These are phyloP conservation scores for Cephalophus harveyi DNA, from an alignment of 2,113 vertebrate genomes.

Conservation along the genomic window DNA sequence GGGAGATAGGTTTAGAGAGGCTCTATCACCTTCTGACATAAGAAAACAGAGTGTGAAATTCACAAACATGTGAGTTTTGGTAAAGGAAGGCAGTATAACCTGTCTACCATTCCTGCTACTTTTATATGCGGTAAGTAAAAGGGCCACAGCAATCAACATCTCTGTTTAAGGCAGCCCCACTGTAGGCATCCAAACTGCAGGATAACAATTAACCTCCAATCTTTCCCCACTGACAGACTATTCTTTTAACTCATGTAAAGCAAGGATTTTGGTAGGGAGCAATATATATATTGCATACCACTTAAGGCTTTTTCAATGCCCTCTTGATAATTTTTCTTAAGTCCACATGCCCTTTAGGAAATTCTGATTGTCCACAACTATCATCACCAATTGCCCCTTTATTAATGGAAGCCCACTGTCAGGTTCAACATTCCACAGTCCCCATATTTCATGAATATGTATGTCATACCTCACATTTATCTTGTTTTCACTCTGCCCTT, in stretches of 20 bases:
- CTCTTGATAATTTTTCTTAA: constrained; percentile 54
- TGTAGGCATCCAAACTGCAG: background rate
- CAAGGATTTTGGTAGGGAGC: constrained; percentile 32
- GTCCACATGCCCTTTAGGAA: constrained; percentile 55
- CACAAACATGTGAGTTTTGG: background rate
- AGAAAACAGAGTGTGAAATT: background rate
- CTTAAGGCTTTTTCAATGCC: constrained; percentile 52
- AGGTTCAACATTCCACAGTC: constrained; percentile 62
- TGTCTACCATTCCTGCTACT: background rate
- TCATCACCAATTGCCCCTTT: constrained; percentile 73
- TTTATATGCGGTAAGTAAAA: background rate
- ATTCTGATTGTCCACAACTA: constrained; percentile 68
- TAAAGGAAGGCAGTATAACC: background rate
- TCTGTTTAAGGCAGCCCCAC: background rate
- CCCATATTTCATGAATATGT: constrained; percentile 58
- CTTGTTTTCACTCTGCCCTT: constrained; percentile 64
- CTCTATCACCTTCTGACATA: background rate
- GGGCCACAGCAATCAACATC: background rate
- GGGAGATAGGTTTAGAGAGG: background rate
- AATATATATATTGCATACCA: constrained; percentile 31
- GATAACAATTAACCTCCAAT: constrained; percentile 10
- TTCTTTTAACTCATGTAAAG: constrained; percentile 56
- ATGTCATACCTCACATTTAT: constrained; percentile 55
- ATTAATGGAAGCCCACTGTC: constrained; percentile 72
- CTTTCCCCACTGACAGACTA: constrained; percentile 29